Conservation (phyloP, 2,797 vertebrate species). For the Notoglanidium macrostoma region DNA sequence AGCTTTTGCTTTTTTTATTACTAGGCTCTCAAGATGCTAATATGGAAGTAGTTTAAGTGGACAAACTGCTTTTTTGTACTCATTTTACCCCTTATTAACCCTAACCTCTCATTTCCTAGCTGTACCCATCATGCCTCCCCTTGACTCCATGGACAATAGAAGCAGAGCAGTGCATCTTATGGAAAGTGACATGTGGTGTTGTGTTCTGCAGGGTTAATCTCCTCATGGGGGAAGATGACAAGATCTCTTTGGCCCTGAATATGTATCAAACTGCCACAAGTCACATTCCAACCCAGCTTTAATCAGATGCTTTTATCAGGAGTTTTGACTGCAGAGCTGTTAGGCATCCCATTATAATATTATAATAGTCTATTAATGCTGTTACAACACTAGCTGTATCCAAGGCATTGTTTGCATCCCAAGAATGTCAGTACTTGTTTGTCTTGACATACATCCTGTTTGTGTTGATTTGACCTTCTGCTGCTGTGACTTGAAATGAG, state of each 20-base stretch:
- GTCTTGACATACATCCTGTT: constrained; percentile 24
- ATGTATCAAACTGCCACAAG: constrained; percentile 38
- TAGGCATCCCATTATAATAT: constrained; percentile 14
- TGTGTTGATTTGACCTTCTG: constrained; percentile 45
- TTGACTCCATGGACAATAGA: constrained; percentile 27
- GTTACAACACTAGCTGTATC: constrained; percentile 12
- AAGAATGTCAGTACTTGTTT: constrained; percentile 37
- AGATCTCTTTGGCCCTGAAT: constrained; percentile 26
- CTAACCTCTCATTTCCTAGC: constrained; percentile 33
- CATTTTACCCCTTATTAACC: constrained; percentile 16
- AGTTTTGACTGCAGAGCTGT: constrained; percentile 23
- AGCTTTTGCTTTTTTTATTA: not conserved
- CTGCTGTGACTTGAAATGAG: constrained; percentile 9
- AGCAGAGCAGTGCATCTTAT: constrained; percentile 32
- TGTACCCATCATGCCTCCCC: constrained; percentile 9
- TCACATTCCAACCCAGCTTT: constrained; percentile 38
- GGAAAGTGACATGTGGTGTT: constrained; percentile 27
- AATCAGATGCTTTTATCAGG: constrained; percentile 21
- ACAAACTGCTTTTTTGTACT: constrained; percentile 16
- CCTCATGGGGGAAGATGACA: constrained; percentile 31
- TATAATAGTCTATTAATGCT: constrained; percentile 21
- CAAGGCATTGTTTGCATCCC: constrained; percentile 28
- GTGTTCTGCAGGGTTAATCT: constrained; percentile 31
- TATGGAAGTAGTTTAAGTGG: constrained; percentile 9
- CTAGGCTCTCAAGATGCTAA: not conserved